Evolutionary conservation across 2,797 vertebrate genomes (phyloP), one percentile per base, ranked within the genome.

Genomic region (Aldrovandia affinis): DNA sequence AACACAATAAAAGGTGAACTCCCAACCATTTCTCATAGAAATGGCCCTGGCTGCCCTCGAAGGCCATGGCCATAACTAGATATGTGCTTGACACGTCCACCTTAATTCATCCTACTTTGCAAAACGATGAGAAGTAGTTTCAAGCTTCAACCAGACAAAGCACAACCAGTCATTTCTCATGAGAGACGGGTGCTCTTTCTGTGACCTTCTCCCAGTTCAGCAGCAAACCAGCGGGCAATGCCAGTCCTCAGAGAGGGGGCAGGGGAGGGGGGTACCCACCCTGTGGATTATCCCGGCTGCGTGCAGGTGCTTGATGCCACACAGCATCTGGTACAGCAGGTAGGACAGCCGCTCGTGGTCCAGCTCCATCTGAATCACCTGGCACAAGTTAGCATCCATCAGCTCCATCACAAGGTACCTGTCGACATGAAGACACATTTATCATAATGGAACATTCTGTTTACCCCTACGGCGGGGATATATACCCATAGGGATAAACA

Each of bases 351-450:
- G 94, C 93, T 99, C 98, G 70, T 98, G 97, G 90, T 99, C 98
- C 87, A 99, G 94, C 87, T 99, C 98, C 98, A 99, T 98, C 93
- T 98, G 97, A 92, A 99, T 99, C 92, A 99, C 98, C 91, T 98
- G 98, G 92, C 97, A 99, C 88, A 99, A 96, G 93, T 98, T 98
- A 86, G 97, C 98, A 90, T 99, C 97, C 97, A 99, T 98, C 90
- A 98, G 96, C 94, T 98, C 97, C 97, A 98, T 94, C 90, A 99
- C 97, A 85, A 98, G 96, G 92, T 99, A 98, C 91, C 98, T 99
- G 94, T 79, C 44, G 84, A 20, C 30, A 81, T 50, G 70, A 57
- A 30, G 80, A 1, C 14, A 61, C 14, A 36, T 15, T 47, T 25
- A 18, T 9, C 68, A 80, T 47, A 18, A 10, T 10, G 39, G 39